Conservation (phyloP, 1,140 invertebrate genomes). For the Drosophila serrata region DNA sequence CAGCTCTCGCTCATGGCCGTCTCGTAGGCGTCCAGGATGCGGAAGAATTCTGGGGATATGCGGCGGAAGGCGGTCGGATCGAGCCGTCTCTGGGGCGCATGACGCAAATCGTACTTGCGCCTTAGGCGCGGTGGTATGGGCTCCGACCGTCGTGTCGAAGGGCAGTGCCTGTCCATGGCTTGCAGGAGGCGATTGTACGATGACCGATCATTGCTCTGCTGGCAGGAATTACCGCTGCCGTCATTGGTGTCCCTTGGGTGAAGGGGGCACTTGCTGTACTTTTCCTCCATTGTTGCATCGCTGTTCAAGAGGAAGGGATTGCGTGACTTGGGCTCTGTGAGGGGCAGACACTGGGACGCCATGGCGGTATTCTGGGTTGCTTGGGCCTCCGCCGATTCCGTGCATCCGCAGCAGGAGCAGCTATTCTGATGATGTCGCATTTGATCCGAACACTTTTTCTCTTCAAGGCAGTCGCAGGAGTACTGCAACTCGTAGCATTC, state of each 20-base stretch:
- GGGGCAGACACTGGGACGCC: constrained; percentile 12
- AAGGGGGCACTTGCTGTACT: background rate
- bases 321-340: background rate
- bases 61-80: constrained; percentile 55
- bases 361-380: background rate
- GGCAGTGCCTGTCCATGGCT: constrained; percentile 44
- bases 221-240: background rate
- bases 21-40: constrained; percentile 65
- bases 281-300: background rate
- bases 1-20: constrained; percentile 50
- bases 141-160: constrained; percentile 22
- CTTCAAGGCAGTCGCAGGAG: background rate
- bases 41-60: constrained; percentile 72
- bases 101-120: constrained; percentile 36
- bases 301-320: constrained; percentile 21
- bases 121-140: constrained; percentile 30
- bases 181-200: constrained; percentile 31
- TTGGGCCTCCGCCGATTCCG: background rate
- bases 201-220: background rate
- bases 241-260: background rate
- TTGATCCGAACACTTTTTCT: too few species aligned
- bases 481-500: background rate
- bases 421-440: background rate
- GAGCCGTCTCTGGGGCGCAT: constrained; percentile 46
- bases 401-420: background rate